Conservation (phyloP, 2,888 invertebrate genomes). For the Neoascia interrupta region DNA sequence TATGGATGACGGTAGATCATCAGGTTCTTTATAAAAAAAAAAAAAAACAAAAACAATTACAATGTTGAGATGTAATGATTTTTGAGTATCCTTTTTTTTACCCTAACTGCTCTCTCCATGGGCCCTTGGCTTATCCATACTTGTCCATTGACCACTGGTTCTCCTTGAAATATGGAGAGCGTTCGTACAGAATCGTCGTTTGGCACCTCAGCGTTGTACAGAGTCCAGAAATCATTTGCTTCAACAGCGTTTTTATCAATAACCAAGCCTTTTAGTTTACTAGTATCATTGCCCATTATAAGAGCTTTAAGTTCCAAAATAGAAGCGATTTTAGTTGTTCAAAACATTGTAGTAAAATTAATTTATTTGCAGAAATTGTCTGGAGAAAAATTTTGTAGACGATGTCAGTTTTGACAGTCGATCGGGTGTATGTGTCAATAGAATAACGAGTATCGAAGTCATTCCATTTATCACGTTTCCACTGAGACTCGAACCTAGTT, state of each 20-base stretch:
- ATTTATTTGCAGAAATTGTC: background rate
- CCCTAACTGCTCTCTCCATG: conserved; percentile 88
- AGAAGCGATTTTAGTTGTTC: too few relatives aligned
- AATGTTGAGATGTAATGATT: background rate
- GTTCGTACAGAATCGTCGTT: conserved; percentile 81
- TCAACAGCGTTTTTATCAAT: conserved; percentile 87
- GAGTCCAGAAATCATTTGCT: conserved; percentile 89
- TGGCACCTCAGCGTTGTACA: conserved; percentile 80
- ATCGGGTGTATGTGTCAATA: conserved; percentile 29
- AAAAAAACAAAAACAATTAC: background rate
- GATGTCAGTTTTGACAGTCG: conserved; percentile 43
- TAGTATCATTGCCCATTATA: conserved; percentile 89
- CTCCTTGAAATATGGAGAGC: conserved; percentile 88
- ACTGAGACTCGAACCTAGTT: too few relatives aligned
- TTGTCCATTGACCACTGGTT: conserved; percentile 84
- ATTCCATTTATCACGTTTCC: too few relatives aligned
- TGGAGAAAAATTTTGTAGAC: conserved; percentile 10
- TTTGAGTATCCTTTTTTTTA: too few relatives aligned
- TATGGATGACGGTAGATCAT: conserved; percentile 93
- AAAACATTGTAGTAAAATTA: conserved; percentile 24
- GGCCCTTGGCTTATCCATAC: conserved; percentile 85
- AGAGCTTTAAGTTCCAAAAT: too few relatives aligned
- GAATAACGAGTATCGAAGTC: conserved; percentile 16
- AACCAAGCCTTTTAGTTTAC: conserved; percentile 86
- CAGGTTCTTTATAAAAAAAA: conserved; percentile 87